Evolutionary conservation across 2,797 vertebrate species (phyloP), one percentile per base, ranked within the genome.

Genomic region (Sebastes oblongus): DNA sequence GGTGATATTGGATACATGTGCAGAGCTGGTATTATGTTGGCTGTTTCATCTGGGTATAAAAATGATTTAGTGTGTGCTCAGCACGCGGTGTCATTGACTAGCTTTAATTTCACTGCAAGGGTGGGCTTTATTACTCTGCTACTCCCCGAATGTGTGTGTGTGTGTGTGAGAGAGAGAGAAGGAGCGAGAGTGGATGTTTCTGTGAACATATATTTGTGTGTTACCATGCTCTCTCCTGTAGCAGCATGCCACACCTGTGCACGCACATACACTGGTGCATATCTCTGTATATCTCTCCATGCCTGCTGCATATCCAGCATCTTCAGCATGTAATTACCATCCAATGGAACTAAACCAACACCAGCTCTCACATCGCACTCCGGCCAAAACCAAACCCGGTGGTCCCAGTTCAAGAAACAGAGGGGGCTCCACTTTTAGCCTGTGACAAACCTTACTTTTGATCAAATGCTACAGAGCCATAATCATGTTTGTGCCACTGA

Each of bases 401-500:
- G 89, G 87, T 88, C 86, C 89, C 72, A 18, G 60, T 73, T 56
- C 65, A 70, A 80, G 82, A 70, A 83, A 83, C 46, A 71, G 52
- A 77, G 88, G 80, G 85, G 85, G 80, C 80, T 91, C 84, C 80
- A 83, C 78, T 89, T 89, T 89, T 54, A 50, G 81, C 88, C 56
- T 46, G 80, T 95, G 94, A 96, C 94, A 96, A 95, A 96, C 94
- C 93, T 87, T 77, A 88, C 90, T 92, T 93, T 91, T 95, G 95
- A 96, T 96, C 95, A 95, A 94, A 95, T 90, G 94, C 94, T 95
- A 93, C 95, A 94, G 92, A 94, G 85, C 93, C 93, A 93, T 96
- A 96, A 96, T 96, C 95, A 93, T 95, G 94, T 96, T 96, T 96
- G 95, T 94, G 94, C 95, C 95, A 91, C 94, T 95, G 95, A 96